These are phyloP conservation scores for Petromus typicus DNA, from an alignment of 2,113 vertebrate genomes.

Conservation along the genomic window DNA sequence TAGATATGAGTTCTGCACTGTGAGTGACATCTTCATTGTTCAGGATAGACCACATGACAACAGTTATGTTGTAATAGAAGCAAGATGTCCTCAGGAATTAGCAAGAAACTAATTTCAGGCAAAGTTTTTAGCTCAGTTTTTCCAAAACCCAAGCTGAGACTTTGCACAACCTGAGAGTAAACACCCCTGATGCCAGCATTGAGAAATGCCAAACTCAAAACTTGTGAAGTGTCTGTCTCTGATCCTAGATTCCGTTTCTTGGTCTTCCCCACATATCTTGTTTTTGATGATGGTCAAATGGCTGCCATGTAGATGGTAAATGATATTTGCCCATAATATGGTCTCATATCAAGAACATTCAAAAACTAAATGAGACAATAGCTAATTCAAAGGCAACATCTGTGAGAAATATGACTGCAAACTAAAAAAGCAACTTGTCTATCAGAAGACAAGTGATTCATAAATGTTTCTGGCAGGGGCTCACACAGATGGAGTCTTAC, in stretches of 20 bases:
- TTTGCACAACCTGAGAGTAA: conserved; percentile 78
- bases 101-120: conserved; percentile 64
- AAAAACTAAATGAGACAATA: conserved; percentile 81
- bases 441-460: conserved; percentile 83
- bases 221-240: conserved; percentile 26
- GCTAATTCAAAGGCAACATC: conserved; percentile 81
- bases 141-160: conserved; percentile 69
- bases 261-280: conserved; percentile 44
- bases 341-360: conserved; percentile 73
- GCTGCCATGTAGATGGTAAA: conserved; percentile 8
- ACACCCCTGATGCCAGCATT: conserved; percentile 66
- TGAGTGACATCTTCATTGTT: conserved; percentile 14
- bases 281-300: neutral
- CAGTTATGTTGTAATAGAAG: conserved; percentile 61
- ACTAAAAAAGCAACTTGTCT: conserved; percentile 77
- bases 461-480: conserved; percentile 82
- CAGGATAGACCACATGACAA: neutral
- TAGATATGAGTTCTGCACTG: neutral
- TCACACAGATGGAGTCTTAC: conserved; percentile 75
- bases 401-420: conserved; percentile 83
- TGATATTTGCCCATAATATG: conserved; percentile 60
- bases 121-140: conserved; percentile 71
- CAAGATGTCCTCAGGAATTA: conserved; percentile 65
- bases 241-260: conserved; percentile 47
- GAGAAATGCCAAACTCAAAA: conserved; percentile 68